Conservation (phyloP, 2,888 invertebrate genomes). For the Thyatira batis region DNA sequence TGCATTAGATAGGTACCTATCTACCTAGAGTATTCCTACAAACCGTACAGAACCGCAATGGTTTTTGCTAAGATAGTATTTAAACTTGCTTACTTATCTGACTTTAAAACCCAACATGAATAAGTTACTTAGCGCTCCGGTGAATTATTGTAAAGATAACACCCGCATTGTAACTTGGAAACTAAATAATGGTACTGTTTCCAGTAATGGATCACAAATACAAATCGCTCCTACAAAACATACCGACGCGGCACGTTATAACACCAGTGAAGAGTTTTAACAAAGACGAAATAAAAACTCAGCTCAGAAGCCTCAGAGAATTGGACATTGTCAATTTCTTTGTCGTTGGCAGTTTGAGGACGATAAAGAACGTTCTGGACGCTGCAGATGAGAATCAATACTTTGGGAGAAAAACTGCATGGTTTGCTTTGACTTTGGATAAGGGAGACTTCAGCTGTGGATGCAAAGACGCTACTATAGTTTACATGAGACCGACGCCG, state of each 20-base stretch:
- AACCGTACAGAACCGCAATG: neutral
- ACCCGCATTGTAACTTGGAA: conserved; percentile 22
- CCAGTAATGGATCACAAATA: conserved; percentile 96
- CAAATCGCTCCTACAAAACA: conserved; percentile 93
- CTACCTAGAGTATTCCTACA: neutral
- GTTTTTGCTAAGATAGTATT: neutral
- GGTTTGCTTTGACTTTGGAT: conserved; percentile 92
- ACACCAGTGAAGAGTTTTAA: conserved; percentile 83
- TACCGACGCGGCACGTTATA: conserved; percentile 95
- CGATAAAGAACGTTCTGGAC: conserved; percentile 86
- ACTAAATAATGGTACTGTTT: conserved; percentile 38
- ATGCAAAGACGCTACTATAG: conserved; percentile 89
- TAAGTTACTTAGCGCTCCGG: neutral
- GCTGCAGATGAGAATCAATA: conserved; percentile 88
- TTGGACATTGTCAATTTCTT: conserved; percentile 95
- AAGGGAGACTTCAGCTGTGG: conserved; percentile 88
- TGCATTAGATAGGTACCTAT: neutral
- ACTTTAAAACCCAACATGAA: neutral
- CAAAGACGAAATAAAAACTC: conserved; percentile 84
- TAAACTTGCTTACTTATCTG: neutral
- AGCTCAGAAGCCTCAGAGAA: conserved; percentile 87
- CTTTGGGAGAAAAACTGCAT: conserved; percentile 92
- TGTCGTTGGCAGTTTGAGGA: conserved; percentile 88
- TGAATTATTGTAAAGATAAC: conserved; percentile 20
- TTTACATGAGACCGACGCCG: conserved; percentile 88